These are phyloP conservation scores for Notarius lentiginosus DNA, from an alignment of 2,113 vertebrate species.

Conservation along the genomic window DNA sequence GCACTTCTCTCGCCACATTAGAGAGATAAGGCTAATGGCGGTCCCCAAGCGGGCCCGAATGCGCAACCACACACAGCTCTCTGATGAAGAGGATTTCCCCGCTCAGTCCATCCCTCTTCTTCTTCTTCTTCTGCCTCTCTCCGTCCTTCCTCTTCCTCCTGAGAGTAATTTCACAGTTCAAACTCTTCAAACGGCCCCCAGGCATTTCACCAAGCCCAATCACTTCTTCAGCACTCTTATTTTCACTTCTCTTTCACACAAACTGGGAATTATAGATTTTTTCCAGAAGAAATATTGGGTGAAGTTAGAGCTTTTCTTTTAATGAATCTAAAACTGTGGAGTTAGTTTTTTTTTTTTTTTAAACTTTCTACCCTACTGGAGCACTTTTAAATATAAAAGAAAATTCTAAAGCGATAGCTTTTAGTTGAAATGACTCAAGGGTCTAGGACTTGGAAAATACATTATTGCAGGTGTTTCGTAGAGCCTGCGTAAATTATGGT, in stretches of 20 bases:
- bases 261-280: slow-evolving; percentile 70
- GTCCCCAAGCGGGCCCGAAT: slow-evolving; percentile 65
- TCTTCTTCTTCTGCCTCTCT: slow-evolving; percentile 60
- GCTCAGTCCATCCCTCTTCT: slow-evolving; percentile 55
- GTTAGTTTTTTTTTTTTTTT: neutral
- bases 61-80: slow-evolving; percentile 57
- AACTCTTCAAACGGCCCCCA: slow-evolving; percentile 70
- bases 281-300: slow-evolving; percentile 23
- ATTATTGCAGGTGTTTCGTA: no score
- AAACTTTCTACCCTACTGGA: slow-evolving; percentile 40
- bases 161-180: slow-evolving; percentile 79
- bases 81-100: slow-evolving; percentile 67
- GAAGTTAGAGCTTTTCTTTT: neutral
- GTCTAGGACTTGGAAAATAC: neutral
- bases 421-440: neutral
- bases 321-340: neutral
- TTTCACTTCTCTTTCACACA: slow-evolving; percentile 64
- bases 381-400: slow-evolving; percentile 43
- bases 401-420: slow-evolving; percentile 3
- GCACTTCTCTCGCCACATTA: slow-evolving; percentile 65
- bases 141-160: slow-evolving; percentile 55
- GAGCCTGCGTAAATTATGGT: no score
- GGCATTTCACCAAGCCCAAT: slow-evolving; percentile 73
- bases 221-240: slow-evolving; percentile 58
- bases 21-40: slow-evolving; percentile 69